Percentiles rank a stretch among this genome's conserved stretches.
phyloP scores from a whole-genome alignment of 2,797 vertebrate genomes.

The Urosaurus nigricauda region DNA sequence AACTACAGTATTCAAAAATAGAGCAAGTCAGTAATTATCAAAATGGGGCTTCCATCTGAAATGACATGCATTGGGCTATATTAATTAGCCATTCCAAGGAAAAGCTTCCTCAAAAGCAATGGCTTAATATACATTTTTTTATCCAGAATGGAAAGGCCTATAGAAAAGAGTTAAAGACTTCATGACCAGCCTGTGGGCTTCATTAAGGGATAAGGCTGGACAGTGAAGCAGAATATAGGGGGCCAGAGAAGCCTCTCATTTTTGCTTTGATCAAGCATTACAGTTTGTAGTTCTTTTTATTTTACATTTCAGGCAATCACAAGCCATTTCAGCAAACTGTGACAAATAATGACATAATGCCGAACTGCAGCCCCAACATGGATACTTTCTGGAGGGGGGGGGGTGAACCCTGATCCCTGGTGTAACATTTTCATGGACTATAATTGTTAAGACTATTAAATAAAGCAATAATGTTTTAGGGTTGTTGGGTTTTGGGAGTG shows the following conservation, averaged over 20 bases:
- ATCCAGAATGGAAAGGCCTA: background rate
- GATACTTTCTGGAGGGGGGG: background rate
- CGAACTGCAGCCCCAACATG: background rate
- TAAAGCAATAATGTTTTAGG: background rate
- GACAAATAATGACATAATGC: background rate
- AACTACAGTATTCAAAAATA: background rate
- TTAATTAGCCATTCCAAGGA: background rate
- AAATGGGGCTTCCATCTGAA: background rate
- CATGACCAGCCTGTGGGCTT: background rate
- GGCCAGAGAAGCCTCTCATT: background rate
- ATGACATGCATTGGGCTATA: background rate
- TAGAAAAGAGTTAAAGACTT: background rate
- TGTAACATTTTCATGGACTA: background rate
- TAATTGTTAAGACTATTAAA: background rate
- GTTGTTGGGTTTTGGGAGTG: no score
- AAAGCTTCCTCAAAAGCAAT: background rate
- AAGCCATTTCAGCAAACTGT: background rate
- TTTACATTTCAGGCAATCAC: background rate
- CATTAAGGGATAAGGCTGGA: background rate
- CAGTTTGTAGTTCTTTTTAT: background rate
- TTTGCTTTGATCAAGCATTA: background rate
- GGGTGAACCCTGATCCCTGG: background rate
- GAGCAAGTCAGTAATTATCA: background rate
- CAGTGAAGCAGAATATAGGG: no score
- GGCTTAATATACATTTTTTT: background rate